Conservation (phyloP, 2,113 vertebrate genomes). For the Aspiorhynchus laticeps region DNA sequence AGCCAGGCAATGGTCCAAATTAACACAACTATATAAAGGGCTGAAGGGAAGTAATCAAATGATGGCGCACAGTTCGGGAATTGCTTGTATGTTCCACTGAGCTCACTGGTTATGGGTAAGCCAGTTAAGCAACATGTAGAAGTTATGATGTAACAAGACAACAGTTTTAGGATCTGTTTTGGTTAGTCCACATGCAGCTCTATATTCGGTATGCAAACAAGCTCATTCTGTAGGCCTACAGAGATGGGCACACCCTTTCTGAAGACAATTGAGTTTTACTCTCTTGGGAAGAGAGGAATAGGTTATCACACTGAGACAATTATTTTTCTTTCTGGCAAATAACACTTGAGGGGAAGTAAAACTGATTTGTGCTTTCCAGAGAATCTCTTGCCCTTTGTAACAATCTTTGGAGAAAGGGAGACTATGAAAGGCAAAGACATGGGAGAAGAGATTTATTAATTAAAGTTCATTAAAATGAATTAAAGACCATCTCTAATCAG, state of each 20-base stretch:
- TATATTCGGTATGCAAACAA: slow-evolving; percentile 28
- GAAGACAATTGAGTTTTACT: background rate
- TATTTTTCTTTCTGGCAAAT: background rate
- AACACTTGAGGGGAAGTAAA: background rate
- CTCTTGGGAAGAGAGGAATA: background rate
- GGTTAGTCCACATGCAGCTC: slow-evolving; percentile 26
- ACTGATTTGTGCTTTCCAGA: background rate
- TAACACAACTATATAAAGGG: background rate
- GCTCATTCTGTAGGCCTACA: background rate
- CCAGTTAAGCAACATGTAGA: slow-evolving; percentile 14
- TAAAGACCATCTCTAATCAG: slow-evolving; percentile 51
- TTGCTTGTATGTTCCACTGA: slow-evolving; percentile 14
- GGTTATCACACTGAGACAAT: background rate
- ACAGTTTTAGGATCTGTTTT: slow-evolving; percentile 21
- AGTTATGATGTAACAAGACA: slow-evolving; percentile 15
- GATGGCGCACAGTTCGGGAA: background rate
- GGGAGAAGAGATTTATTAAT: slow-evolving; percentile 62
- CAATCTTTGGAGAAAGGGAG: background rate
- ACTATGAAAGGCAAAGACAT: background rate
- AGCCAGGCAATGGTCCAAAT: slow-evolving; percentile 14
- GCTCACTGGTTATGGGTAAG: background rate
- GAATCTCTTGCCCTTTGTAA: background rate
- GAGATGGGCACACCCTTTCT: background rate
- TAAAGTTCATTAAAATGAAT: slow-evolving; percentile 21
- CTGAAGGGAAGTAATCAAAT: slow-evolving; percentile 27